Conservation (phyloP, 30 jellyfish, hydroid and myxozoan genomes). For the Aurelia sp. region DNA sequence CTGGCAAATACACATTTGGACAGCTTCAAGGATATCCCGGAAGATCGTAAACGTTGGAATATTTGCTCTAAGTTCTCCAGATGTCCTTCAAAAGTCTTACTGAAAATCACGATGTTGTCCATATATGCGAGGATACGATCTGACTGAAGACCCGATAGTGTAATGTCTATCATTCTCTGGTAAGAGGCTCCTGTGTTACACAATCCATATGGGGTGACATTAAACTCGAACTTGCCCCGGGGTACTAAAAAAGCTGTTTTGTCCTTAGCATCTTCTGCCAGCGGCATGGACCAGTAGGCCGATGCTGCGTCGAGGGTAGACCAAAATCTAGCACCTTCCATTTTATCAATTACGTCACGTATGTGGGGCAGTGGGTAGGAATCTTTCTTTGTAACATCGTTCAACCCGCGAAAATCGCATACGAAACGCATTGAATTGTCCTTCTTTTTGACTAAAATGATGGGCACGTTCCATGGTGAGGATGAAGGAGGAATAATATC, state of each 20-base stretch:
- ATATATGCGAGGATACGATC: constrained; percentile 26
- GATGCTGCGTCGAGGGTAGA: constrained; percentile 4
- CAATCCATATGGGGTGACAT: constrained; percentile 19
- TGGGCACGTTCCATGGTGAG: no score
- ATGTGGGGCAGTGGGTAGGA: no score
- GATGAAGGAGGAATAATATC: no score
- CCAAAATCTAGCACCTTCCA: no score
- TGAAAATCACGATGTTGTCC: constrained; percentile 32
- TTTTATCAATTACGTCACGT: no score
- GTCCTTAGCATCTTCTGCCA: constrained; percentile 19
- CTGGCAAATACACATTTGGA: constrained; percentile 37
- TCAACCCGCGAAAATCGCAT: no score
- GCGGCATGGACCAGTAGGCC: constrained; percentile 13
- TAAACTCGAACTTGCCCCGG: constrained; percentile 26
- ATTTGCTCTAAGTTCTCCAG: constrained; percentile 1
- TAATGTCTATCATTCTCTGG: constrained; percentile 8
- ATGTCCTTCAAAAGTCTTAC: constrained; percentile 21
- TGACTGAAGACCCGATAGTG: constrained; percentile 22
- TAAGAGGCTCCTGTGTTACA: constrained; percentile 43
- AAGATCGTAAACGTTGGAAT: constrained; percentile 3
- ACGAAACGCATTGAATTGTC: no score
- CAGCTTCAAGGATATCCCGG: constrained; percentile 35
- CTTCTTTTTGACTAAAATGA: no score
- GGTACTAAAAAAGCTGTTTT: constrained; percentile 14
- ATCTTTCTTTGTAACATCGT: no score